Evolutionary conservation across 2,888 invertebrate species (phyloP), one percentile per base, ranked within the genome.

Genomic region (Busseola fusca): DNA sequence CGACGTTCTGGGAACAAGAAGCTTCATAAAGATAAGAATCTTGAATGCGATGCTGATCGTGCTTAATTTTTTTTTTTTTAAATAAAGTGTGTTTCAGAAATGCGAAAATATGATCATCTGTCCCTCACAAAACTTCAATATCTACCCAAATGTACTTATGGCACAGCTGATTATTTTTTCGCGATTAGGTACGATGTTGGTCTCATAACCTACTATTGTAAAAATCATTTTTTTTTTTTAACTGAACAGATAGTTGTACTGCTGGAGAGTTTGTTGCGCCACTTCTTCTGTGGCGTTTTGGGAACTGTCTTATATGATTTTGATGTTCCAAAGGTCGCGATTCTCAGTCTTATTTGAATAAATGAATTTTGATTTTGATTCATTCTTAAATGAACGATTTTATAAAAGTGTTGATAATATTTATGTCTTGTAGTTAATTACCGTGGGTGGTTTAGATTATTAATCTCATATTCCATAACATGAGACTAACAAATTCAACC

Each of bases 11-110:
- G 30, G 30, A 52, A 58, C 37, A 27, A 74, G 3, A 50, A 60
- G 40, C 48, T 60, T 64, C 30, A 52, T 74, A 64, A 50, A 74
- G 27, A 59, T 59, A 25, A 3, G 34, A 5, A 59, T 60, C 6
- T 42, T 25, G 56, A 1, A 45, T 50, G 21, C 14, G 40, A 27
- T 14, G 25, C 21, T 45, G n/a, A 64, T 62, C 21, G 37, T 54
- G 21, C 21, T 12, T 45, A 9, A 34, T 1, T 48, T 54, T 45
- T 40, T 63, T 62, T 37, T 27, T 37, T n/a, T 14, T 34, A 34
- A 14, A n/a, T 27, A n/a, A 18, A 63, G n/a, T 18, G 3, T 56
- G 21, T 62, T 16, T 30, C 30, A 60, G 16, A 63, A 63, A 54
- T 30, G 63, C n/a, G 10, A 63, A n/a, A 63, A 30, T n/a, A 30